phyloP scores from a whole-genome alignment of 2,113 vertebrate genomes.

The Zosterops hypoxanthus region DNA sequence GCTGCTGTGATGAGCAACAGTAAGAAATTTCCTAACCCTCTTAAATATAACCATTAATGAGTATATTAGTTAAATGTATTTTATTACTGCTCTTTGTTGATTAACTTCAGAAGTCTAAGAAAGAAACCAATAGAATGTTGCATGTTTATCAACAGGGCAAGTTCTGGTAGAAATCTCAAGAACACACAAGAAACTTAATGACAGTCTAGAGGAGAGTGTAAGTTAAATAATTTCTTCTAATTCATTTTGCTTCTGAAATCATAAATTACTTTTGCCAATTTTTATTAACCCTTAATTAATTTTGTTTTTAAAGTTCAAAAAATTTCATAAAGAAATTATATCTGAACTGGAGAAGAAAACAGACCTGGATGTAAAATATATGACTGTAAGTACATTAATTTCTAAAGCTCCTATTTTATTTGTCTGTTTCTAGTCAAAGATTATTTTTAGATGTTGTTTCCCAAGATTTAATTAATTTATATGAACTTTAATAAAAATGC shows the following conservation, averaged over 20 bases:
- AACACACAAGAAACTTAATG: slow-evolving; percentile 88
- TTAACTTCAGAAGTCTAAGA: background rate
- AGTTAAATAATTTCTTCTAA: slow-evolving; percentile 55
- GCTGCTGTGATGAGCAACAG: background rate
- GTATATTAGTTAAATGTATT: background rate
- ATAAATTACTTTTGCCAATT: background rate
- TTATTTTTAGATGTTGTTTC: background rate
- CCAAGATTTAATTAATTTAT: background rate
- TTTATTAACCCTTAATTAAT: background rate
- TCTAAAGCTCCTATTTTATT: background rate
- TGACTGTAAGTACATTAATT: slow-evolving; percentile 84
- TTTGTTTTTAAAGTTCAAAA: slow-evolving; percentile 85
- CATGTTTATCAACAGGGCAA: slow-evolving; percentile 77
- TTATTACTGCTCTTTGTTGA: background rate
- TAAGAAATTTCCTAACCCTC: background rate
- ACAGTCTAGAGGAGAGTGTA: slow-evolving; percentile 90
- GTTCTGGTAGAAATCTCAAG: slow-evolving; percentile 93
- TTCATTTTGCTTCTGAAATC: background rate
- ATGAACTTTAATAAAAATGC: background rate
- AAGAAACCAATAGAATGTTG: background rate
- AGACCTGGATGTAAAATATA: slow-evolving; percentile 95
- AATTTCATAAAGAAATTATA: slow-evolving; percentile 91
- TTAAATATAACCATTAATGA: background rate
- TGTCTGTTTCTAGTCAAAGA: background rate
- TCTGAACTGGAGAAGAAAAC: slow-evolving; percentile 94